Base-by-base conservation (phyloP, 1,140 invertebrate genomes). In the Anoplolepis gracilipes region DNA sequence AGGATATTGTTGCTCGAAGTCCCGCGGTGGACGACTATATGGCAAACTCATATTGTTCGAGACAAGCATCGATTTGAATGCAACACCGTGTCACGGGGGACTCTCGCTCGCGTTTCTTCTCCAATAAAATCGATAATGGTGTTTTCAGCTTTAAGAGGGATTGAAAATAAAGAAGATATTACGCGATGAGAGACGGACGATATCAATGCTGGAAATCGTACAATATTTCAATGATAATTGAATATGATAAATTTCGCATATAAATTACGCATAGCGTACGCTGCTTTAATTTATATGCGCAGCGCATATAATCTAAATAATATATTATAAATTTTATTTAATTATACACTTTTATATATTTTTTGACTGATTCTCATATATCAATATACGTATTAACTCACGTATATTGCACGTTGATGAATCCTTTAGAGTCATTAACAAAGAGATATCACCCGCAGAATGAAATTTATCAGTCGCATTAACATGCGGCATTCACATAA, bases 401-500 rank as follows among this genome's bases (percentile, higher is more conserved):
- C 22, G 39, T 10, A 22, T 11, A 22, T 19, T 19, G 10, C 39
- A 55, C 6, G n/a, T 73, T 70, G 59, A 42, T 55, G 33, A 8
- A 49, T 49, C 46, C 53, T 19, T 79, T 36, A 28, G 28, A 78
- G n/a, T 13, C 8, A 36, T 46, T 33, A 57, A 16, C 67, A 61
- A 57, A 73, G 53, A 72, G 53, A 73, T 73, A 57, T 55, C 53
- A 46, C 61, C 25, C 25, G 36, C 53, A 42, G 36, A 82, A 72
- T 82, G 78, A 59, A 39, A 72, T 79, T 79, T 79, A 69, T 82
- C 53, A 73, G 33, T 53, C 67, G 25, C 78, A 30, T 61, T 72
- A 72, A 57, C 65, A 59, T 46, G 65, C 78, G 65, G 65, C 7
- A 73, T 73, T 82, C 78, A 59, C 53, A 73, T 73, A 82, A 82